Percentiles rank a stretch among this genome's conserved stretches.
These are phyloP conservation scores for Nemapogon koenigi DNA, from an alignment of 2,888 invertebrate species.

Conservation along the genomic window DNA sequence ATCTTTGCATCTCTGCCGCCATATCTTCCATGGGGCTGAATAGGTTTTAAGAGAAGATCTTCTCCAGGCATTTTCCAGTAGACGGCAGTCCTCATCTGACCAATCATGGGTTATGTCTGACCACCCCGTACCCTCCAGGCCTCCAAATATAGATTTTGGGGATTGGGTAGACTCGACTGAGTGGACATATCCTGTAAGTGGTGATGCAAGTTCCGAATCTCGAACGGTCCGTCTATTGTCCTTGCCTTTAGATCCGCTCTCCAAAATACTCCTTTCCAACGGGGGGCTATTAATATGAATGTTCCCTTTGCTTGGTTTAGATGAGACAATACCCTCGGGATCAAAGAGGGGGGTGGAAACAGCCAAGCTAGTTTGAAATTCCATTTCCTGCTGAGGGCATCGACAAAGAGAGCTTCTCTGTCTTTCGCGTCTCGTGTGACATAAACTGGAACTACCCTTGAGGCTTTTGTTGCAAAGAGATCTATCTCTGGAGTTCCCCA, in stretches of 20 bases:
- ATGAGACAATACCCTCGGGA: slow-evolving; percentile 15
- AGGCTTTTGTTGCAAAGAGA: slow-evolving; percentile 19
- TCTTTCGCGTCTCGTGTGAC: slow-evolving; percentile 15
- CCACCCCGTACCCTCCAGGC: slow-evolving; percentile 20
- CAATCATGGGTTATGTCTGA: slow-evolving; percentile 9
- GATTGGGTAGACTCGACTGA: slow-evolving; percentile 10
- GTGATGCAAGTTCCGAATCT: slow-evolving; percentile 11
- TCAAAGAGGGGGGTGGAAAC: slow-evolving; percentile 19
- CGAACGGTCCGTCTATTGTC: slow-evolving; percentile 12
- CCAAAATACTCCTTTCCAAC: slow-evolving; percentile 12
- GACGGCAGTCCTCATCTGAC: slow-evolving; percentile 7
- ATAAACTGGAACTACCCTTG: slow-evolving; percentile 17
- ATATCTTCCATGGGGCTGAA: slow-evolving; percentile 13
- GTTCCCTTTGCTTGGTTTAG: slow-evolving; percentile 12
- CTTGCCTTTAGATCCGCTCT: slow-evolving; percentile 6
- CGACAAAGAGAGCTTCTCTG: slow-evolving; percentile 14
- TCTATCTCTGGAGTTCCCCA: slow-evolving; percentile 19
- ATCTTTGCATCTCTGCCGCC: slow-evolving; percentile 9
- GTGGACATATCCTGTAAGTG: slow-evolving; percentile 14
- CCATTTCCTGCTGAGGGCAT: slow-evolving; percentile 18
- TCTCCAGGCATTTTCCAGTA: slow-evolving; percentile 14
- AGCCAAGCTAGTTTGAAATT: slow-evolving; percentile 18
- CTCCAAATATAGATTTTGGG: slow-evolving; percentile 14
- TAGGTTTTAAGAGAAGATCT: slow-evolving; percentile 18
- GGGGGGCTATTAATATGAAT: slow-evolving; percentile 16